Conservation (phyloP, 2,797 vertebrate species). For the Halcyon badia region DNA sequence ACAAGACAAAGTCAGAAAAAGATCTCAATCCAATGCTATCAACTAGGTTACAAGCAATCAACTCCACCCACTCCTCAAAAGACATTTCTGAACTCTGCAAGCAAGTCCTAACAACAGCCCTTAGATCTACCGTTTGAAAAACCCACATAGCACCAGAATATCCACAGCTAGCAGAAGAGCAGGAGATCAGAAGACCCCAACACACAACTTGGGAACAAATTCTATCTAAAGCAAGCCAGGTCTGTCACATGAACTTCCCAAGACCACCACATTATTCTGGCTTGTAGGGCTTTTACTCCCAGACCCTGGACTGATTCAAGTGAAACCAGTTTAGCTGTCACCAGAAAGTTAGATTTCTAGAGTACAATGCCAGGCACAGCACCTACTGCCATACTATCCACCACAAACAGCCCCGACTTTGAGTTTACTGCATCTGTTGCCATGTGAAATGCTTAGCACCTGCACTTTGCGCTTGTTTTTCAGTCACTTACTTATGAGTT, state of each 20-base stretch:
- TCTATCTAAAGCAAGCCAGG: background rate
- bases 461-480: background rate
- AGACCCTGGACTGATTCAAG: background rate
- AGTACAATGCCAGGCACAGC: background rate
- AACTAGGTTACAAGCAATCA: background rate
- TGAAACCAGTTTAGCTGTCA: background rate
- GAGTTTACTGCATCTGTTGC: background rate
- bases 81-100: background rate
- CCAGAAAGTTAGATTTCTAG: background rate
- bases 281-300: background rate
- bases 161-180: background rate
- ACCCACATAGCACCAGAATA: background rate
- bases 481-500: conserved; percentile 91
- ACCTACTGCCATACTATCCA: background rate
- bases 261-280: background rate
- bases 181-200: background rate
- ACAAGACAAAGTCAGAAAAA: background rate
- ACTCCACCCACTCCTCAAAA: background rate
- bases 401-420: background rate
- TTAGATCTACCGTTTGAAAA: background rate
- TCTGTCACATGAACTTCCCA: background rate
- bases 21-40: background rate
- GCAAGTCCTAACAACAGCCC: background rate
- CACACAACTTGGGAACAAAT: background rate
- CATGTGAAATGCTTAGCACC: background rate